A percentile compares a stretch with the other conserved stretches of the same genome.
These are phyloP conservation scores for Scaptomyza montana DNA, from an alignment of 1,140 invertebrate species.

Conservation along the genomic window DNA sequence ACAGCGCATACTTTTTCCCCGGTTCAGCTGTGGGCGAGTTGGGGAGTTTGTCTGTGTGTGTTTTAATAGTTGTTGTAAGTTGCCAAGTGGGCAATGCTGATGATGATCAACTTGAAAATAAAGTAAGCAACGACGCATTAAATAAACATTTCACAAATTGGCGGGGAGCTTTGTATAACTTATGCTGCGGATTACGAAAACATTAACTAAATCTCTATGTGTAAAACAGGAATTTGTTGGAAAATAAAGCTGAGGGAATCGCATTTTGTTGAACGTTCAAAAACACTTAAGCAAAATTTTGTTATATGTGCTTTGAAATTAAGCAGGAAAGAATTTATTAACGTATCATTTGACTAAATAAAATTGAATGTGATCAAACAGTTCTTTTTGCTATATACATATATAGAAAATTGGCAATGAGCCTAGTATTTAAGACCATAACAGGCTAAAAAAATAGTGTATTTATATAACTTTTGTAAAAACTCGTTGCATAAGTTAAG, in stretches of 20 bases:
- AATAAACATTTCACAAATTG: slow-evolving; percentile 30
- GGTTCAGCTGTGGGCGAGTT: slow-evolving; percentile 4
- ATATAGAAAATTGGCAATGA: slow-evolving; percentile 31
- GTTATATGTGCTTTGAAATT: slow-evolving; percentile 5
- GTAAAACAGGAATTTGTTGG: slow-evolving; percentile 3
- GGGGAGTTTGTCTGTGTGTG: neutral
- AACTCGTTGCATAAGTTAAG: too few relatives aligned
- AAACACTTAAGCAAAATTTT: neutral
- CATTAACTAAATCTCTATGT: slow-evolving; percentile 3
- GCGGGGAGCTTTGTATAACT: slow-evolving; percentile 12
- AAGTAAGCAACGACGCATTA: slow-evolving; percentile 41
- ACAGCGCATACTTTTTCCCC: slow-evolving; percentile 11
- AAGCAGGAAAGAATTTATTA: slow-evolving; percentile 12
- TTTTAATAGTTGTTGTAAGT: slow-evolving; percentile 47
- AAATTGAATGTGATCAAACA: slow-evolving; percentile 3
- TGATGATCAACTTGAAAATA: slow-evolving; percentile 38
- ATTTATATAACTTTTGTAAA: too few relatives aligned
- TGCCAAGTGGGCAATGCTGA: slow-evolving; percentile 33
- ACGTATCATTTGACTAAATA: slow-evolving; percentile 32
- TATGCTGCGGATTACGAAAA: slow-evolving; percentile 32
- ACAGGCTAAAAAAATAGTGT: slow-evolving; percentile 20
- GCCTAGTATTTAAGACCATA: slow-evolving; percentile 29
- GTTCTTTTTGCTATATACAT: neutral
- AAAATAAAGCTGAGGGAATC: neutral
- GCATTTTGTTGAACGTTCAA: too few relatives aligned